These are phyloP conservation scores for Crypturellus undulatus DNA, from an alignment of 2,113 vertebrate species.

Conservation along the genomic window DNA sequence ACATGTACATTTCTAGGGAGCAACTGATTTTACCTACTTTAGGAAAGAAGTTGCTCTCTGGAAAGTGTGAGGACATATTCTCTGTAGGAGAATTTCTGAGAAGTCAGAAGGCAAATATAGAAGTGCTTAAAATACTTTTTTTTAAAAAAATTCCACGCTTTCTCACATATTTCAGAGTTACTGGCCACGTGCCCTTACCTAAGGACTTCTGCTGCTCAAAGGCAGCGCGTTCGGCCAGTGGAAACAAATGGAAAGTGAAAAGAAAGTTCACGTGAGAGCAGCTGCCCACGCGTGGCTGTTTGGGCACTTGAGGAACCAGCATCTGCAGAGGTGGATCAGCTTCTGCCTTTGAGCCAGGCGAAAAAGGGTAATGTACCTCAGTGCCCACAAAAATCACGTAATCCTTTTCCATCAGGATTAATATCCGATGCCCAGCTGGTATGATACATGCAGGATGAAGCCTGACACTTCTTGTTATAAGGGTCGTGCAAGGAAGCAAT, in stretches of 20 bases:
- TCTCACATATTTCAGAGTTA: neutral
- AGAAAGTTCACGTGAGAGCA: slow-evolving; percentile 2
- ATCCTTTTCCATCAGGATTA: slow-evolving; percentile 68
- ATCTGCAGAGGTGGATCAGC: neutral
- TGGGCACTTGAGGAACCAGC: neutral
- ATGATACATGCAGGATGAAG: slow-evolving; percentile 38
- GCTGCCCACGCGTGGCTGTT: neutral
- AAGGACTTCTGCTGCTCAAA: neutral
- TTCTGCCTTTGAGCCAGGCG: neutral
- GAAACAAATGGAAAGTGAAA: neutral
- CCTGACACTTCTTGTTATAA: slow-evolving; percentile 52
- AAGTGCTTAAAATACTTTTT: neutral
- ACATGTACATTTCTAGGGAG: neutral
- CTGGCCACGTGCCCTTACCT: neutral
- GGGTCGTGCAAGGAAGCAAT: neutral
- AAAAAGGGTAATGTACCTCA: slow-evolving; percentile 42
- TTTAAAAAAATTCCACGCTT: neutral
- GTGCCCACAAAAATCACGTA: slow-evolving; percentile 58
- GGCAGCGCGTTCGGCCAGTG: neutral
- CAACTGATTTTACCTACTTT: neutral
- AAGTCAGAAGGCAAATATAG: slow-evolving; percentile 15
- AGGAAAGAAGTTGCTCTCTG: neutral
- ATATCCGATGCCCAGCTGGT: slow-evolving; percentile 33
- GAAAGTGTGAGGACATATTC: neutral
- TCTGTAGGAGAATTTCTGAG: neutral